phyloP scores from a whole-genome alignment of 2,113 vertebrate genomes.

The Psephotus haematonotus region DNA sequence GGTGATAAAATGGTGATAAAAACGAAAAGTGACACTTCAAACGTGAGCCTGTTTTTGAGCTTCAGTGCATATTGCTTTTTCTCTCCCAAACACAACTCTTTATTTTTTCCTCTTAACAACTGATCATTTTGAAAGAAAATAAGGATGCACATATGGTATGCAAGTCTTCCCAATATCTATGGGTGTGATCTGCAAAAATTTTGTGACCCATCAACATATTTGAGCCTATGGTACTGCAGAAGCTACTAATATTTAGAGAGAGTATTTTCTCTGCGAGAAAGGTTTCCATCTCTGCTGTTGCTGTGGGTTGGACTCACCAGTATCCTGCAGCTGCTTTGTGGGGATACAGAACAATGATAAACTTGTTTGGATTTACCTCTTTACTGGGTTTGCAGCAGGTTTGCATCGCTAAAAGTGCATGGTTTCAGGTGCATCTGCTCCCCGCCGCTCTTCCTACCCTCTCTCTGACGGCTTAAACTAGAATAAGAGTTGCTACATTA shows the following conservation, averaged over 20 bases:
- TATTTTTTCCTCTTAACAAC: neutral
- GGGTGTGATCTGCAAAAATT: neutral
- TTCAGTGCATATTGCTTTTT: neutral
- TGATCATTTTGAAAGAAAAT: conserved; percentile 17
- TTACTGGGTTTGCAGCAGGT: neutral
- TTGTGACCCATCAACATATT: neutral
- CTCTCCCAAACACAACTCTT: conserved; percentile 3
- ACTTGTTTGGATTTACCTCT: neutral
- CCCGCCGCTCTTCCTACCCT: neutral
- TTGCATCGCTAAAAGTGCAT: neutral
- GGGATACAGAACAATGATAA: neutral
- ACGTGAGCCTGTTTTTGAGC: neutral
- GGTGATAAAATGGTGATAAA: conserved; percentile 65
- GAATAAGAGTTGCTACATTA: neutral
- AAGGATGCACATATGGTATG: neutral
- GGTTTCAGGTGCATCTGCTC: neutral
- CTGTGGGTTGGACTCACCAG: neutral
- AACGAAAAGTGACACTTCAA: conserved; percentile 69
- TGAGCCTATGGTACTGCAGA: neutral
- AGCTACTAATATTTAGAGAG: neutral
- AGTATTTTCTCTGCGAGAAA: neutral
- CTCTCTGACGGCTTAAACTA: neutral
- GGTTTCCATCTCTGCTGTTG: neutral
- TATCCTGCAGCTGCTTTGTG: neutral
- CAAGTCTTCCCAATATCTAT: neutral